Base-by-base conservation (phyloP, 2,113 vertebrate species). In the Spea bombifrons region DNA sequence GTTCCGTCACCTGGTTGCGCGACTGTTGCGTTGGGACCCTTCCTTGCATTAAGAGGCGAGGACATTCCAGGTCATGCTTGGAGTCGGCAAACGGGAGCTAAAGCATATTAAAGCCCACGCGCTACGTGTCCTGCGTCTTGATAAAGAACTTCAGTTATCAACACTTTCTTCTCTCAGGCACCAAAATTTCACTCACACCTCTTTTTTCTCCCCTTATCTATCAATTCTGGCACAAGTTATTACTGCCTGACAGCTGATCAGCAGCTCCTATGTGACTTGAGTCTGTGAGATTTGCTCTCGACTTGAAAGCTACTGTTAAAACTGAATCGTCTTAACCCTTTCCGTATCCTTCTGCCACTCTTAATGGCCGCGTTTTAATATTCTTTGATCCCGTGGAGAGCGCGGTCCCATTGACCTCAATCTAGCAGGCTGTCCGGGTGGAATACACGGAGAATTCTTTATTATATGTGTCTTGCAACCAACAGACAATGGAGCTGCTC, bases 211-310 rank as follows among this genome's bases (percentile, higher is more conserved):
- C 30, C 63, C 77, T 67, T 73, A 73, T 73, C 63, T 73, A 73
- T 73, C 68, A 49, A 57, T 79, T 73, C 69, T 80, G 71, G 77
- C 77, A 80, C 63, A 80, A 80, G 64, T 73, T 80, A 67, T 80
- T 73, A 80, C 63, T 65, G 70, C 48, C 71, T 80, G 77, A 80
- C 77, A 73, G 71, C 77, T 73, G 70, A 80, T 80, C 71, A 67
- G 71, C 49, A 57, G 70, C 64, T 73, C 63, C 77, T 67, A 66
- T 73, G 77, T 73, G 77, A 78, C 76, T 77, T 17, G 68, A 78
- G 68, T 66, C 77, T 67, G 48, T 67, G 77, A 73, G 61, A 80
- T 80, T 66, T 73, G 70, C 67, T 73, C 71, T 71, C 47, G 49
- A 67, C 50, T 80, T 66, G 43, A 73, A 73, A 73, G 70, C 77